Evolutionary conservation across 37 sponge, comb jelly and placozoan species (phyloP).

Genomic region (Tethya wilhelma): DNA sequence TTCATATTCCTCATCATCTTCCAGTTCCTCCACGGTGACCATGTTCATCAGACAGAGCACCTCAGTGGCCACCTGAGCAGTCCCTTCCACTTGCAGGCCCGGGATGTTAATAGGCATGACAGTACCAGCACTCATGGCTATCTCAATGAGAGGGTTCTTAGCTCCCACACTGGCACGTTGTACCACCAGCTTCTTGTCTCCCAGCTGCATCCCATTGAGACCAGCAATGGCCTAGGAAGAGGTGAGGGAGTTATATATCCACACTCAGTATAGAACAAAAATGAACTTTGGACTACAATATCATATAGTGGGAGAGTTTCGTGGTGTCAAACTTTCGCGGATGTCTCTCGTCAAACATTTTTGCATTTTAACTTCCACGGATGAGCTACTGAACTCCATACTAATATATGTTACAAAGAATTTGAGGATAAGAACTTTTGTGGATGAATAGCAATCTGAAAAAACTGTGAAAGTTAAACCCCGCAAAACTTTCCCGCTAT

Average conservation of each 20-base stretch:
- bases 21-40: constrained; percentile 93
- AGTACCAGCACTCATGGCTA: constrained; percentile 11
- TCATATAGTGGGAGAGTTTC: too few species aligned
- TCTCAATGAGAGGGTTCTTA: constrained; percentile 50
- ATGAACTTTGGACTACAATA: not conserved
- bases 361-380: too few species aligned
- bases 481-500: too few species aligned
- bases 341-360: too few species aligned
- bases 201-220: constrained; percentile 97
- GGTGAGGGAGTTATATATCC: not conserved
- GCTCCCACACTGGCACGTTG: constrained; percentile 97
- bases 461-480: too few species aligned
- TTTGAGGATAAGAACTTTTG: too few species aligned
- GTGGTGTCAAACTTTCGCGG: too few species aligned
- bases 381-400: too few species aligned
- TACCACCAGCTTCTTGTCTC: constrained; percentile 99
- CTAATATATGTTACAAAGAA: too few species aligned
- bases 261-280: not conserved
- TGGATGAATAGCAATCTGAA: too few species aligned
- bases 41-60: constrained; percentile 98
- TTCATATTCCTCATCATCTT: constrained; percentile 98
- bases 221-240: constrained; percentile 93
- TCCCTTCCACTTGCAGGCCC: constrained; percentile 54
- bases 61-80: constrained; percentile 55
- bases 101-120: constrained; percentile 78